Percentiles rank a stretch among this genome's conserved stretches.
phyloP scores from a whole-genome alignment of 2,888 invertebrate genomes.

The Oeneis ivallda region DNA sequence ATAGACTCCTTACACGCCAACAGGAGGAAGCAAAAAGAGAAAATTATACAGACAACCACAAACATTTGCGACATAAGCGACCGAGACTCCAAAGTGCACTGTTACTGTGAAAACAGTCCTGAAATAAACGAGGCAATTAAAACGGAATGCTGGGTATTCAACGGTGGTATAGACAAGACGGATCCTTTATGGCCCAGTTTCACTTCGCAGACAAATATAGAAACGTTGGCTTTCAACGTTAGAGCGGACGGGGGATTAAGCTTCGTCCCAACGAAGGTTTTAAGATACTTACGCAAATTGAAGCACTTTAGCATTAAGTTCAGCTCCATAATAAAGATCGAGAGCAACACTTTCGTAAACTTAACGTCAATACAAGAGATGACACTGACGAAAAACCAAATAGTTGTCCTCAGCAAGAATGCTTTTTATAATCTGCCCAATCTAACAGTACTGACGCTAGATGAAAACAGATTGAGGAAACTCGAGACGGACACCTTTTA shows the following conservation, averaged over 20 bases:
- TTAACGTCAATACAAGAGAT: slow-evolving; percentile 86
- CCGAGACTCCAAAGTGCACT: slow-evolving; percentile 82
- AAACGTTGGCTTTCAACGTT: slow-evolving; percentile 86
- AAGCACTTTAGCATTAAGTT: slow-evolving; percentile 86
- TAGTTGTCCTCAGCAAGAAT: slow-evolving; percentile 84
- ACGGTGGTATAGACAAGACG: slow-evolving; percentile 84
- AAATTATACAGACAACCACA: slow-evolving; percentile 55
- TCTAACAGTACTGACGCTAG: slow-evolving; percentile 85
- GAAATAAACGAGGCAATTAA: slow-evolving; percentile 83
- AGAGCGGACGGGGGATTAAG: slow-evolving; percentile 85
- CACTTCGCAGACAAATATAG: slow-evolving; percentile 85
- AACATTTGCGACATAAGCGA: slow-evolving; percentile 83
- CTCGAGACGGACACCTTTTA: slow-evolving; percentile 88
- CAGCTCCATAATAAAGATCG: slow-evolving; percentile 86
- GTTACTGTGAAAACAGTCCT: slow-evolving; percentile 84
- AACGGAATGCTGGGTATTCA: slow-evolving; percentile 90
- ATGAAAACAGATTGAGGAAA: slow-evolving; percentile 88
- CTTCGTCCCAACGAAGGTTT: slow-evolving; percentile 87
- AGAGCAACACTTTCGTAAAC: slow-evolving; percentile 88
- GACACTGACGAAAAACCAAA: slow-evolving; percentile 86
- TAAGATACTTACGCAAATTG: slow-evolving; percentile 84
- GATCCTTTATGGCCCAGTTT: slow-evolving; percentile 88
- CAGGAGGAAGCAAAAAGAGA: slow-evolving; percentile 72
- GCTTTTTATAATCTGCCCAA: slow-evolving; percentile 88
- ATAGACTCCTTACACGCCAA: slow-evolving; percentile 74